Evolutionary conservation across 2,797 vertebrate genomes (phyloP).

Genomic region (Merluccius polli): DNA sequence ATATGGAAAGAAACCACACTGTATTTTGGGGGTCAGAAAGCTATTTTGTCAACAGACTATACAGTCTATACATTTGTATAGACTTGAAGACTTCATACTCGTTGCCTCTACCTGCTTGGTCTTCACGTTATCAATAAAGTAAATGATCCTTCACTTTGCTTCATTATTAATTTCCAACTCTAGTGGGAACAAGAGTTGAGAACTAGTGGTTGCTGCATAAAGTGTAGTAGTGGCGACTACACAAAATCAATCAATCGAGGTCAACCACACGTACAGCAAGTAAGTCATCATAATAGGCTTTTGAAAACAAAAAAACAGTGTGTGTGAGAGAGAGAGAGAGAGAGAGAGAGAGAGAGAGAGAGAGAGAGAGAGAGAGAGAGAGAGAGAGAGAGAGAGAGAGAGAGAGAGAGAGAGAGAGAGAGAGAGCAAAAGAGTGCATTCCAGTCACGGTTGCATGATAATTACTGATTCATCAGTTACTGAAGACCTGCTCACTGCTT

Average conservation of each 20-base stretch:
- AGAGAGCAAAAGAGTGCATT: conserved; percentile 63
- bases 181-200: no score
- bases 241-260: background rate
- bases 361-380: no score
- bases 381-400: background rate
- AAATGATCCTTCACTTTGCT: no score
- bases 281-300: no score
- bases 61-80: background rate
- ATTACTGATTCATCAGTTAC: conserved; percentile 79
- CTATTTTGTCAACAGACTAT: background rate
- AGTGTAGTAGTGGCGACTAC: no score
- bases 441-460: conserved; percentile 79
- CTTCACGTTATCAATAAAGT: no score
- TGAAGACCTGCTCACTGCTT: conserved; percentile 78
- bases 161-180: no score
- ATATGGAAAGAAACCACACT: background rate
- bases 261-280: no score
- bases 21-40: background rate
- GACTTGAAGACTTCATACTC: background rate
- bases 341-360: no score
- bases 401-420: conserved; percentile 1
- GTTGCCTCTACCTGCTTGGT: no score
- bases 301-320: no score
- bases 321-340: conserved; percentile 11
- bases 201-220: background rate